phyloP scores from a whole-genome alignment of 2,888 invertebrate species.

The Tanytarsus gracilentus region DNA sequence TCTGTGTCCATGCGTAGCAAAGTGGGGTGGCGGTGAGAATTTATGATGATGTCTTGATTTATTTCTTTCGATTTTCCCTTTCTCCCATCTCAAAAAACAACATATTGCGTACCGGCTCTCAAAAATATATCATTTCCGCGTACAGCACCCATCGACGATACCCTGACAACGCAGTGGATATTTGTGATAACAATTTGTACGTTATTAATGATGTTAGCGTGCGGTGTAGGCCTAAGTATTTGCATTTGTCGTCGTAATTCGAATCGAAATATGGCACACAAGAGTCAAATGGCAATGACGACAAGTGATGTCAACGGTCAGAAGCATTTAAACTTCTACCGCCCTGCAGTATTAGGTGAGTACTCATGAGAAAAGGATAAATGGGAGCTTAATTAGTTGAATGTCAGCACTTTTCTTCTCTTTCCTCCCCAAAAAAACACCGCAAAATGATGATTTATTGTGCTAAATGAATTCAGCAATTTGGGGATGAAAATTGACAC shows the following conservation, averaged over 20 bases:
- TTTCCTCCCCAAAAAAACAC: no score
- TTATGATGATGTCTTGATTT: constrained; percentile 9
- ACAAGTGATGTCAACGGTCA: constrained; percentile 17
- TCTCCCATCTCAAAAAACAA: background rate
- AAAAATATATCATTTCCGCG: background rate
- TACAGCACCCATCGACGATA: constrained; percentile 7
- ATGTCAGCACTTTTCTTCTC: no score
- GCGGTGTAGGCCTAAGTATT: constrained; percentile 59
- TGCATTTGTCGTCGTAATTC: constrained; percentile 56
- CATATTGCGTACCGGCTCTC: background rate
- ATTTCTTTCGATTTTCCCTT: constrained; percentile 6
- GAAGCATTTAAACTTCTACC: constrained; percentile 23
- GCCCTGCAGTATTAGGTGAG: constrained; percentile 26
- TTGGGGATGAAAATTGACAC: no score
- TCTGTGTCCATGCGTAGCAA: background rate
- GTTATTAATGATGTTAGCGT: constrained; percentile 58
- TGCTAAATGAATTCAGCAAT: no score
- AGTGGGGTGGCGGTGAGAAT: background rate
- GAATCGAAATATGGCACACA: constrained; percentile 42
- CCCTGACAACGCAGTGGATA: constrained; percentile 47
- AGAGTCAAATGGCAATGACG: background rate
- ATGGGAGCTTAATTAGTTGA: no score
- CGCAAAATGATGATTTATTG: no score
- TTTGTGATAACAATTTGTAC: constrained; percentile 61
- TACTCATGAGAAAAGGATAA: no score